These are phyloP conservation scores for Poecilus cupreus DNA, from an alignment of 2,888 invertebrate species.

Conservation along the genomic window DNA sequence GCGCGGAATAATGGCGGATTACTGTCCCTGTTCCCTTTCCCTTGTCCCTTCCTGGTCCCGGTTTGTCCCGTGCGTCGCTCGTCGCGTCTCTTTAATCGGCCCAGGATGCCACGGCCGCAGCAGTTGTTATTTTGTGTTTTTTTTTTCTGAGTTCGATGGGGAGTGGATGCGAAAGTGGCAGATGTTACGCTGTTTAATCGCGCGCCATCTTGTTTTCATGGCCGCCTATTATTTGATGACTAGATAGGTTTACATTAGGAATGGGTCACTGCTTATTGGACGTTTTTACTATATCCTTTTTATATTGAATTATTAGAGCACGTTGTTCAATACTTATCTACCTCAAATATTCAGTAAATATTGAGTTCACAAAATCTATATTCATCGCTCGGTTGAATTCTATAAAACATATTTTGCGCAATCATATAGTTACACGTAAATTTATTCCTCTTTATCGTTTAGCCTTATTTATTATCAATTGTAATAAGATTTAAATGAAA, in stretches of 20 bases:
- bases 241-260: not conserved
- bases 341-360: too few relatives aligned
- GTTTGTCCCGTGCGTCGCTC: slow-evolving; percentile 30
- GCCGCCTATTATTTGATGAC: slow-evolving; percentile 23
- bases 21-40: not conserved
- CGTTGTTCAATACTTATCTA: too few relatives aligned
- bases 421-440: too few relatives aligned
- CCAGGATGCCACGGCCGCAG: not conserved
- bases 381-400: too few relatives aligned
- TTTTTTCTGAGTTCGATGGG: slow-evolving; percentile 27
- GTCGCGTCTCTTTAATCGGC: slow-evolving; percentile 36
- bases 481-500: too few relatives aligned
- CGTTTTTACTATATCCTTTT: too few relatives aligned
- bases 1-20: slow-evolving; percentile 43
- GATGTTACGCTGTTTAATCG: slow-evolving; percentile 57
- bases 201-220: slow-evolving; percentile 54
- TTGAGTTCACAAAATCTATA: too few relatives aligned
- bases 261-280: slow-evolving; percentile 17
- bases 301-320: too few relatives aligned
- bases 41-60: not conserved
- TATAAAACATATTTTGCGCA: too few relatives aligned
- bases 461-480: too few relatives aligned
- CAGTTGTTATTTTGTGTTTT: slow-evolving; percentile 47
- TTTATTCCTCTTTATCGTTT: too few relatives aligned
- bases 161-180: slow-evolving; percentile 56